These are phyloP conservation scores for Tragelaphus buxtoni DNA, from an alignment of 2,113 vertebrate genomes.

Conservation along the genomic window DNA sequence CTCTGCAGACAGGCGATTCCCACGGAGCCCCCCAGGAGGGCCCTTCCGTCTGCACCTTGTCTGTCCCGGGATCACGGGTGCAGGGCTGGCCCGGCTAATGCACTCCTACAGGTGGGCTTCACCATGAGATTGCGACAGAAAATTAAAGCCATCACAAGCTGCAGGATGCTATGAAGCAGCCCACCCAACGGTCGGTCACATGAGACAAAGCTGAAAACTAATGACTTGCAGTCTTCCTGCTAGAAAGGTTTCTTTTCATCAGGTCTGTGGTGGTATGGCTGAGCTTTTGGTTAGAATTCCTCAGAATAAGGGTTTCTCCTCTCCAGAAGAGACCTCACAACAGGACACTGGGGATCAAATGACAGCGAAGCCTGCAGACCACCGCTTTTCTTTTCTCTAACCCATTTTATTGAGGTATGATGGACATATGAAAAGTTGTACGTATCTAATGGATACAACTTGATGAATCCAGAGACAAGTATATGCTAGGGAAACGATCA, in stretches of 20 bases:
- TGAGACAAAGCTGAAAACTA: slow-evolving; percentile 21
- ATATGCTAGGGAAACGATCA: background rate
- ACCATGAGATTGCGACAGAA: background rate
- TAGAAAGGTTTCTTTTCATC: slow-evolving; percentile 57
- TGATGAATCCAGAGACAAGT: background rate
- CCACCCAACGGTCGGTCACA: slow-evolving; percentile 29
- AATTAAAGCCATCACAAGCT: slow-evolving; percentile 32
- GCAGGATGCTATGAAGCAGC: background rate
- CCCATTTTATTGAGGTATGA: background rate
- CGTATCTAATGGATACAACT: background rate
- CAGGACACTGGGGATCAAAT: background rate
- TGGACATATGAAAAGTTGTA: background rate
- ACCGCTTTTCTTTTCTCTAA: background rate
- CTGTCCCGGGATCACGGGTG: background rate
- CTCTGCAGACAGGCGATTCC: background rate
- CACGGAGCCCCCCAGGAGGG: background rate
- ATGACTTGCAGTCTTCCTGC: slow-evolving; percentile 38
- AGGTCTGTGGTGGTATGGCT: background rate
- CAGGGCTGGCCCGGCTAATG: background rate
- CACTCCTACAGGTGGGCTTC: background rate
- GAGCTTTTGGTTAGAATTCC: slow-evolving; percentile 38
- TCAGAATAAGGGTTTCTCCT: background rate
- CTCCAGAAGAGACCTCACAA: slow-evolving; percentile 35
- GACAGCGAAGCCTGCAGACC: background rate
- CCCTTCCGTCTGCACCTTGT: background rate